Percentiles rank a stretch among this genome's conserved stretches.
Conservation (phyloP, 1,140 invertebrate genomes). For the Zophobas morio region DNA sequence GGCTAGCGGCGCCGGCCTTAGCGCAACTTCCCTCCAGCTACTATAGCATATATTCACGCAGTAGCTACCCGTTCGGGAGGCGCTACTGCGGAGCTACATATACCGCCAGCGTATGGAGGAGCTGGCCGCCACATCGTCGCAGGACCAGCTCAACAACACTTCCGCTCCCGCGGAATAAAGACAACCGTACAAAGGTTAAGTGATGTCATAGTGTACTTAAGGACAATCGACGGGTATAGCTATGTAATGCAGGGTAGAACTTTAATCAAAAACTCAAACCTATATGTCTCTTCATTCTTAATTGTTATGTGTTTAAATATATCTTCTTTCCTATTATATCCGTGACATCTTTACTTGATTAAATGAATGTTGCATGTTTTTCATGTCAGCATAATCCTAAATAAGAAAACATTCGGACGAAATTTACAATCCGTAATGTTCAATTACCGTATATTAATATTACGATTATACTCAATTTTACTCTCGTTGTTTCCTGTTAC, state of each 20-base stretch:
- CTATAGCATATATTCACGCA: conserved; percentile 72
- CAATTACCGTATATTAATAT: too few species aligned
- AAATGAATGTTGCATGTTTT: too few species aligned
- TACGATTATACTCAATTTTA: too few species aligned
- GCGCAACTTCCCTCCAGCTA: conserved; percentile 66
- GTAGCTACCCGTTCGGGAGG: conserved; percentile 67
- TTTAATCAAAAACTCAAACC: conserved; percentile 50
- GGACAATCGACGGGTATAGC: conserved; percentile 40
- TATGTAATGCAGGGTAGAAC: conserved; percentile 53
- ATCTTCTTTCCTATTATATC: too few species aligned
- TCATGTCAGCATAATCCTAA: too few species aligned
- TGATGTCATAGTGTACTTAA: conserved; percentile 46
- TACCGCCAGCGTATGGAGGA: conserved; percentile 68
- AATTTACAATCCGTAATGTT: too few species aligned
- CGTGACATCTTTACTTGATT: too few species aligned
- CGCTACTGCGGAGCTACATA: conserved; percentile 67
- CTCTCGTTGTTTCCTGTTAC: too few species aligned
- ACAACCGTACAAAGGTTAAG: conserved; percentile 44
- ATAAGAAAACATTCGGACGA: too few species aligned
- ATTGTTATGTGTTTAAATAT: too few species aligned
- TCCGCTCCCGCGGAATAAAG: conserved; percentile 77
- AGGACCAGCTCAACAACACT: conserved; percentile 93
- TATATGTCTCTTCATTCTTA: too few species aligned
- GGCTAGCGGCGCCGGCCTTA: conserved; percentile 59
- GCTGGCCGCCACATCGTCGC: conserved; percentile 84